Conservation (phyloP, 2,888 invertebrate species). For the Anagyrus pseudococci region DNA sequence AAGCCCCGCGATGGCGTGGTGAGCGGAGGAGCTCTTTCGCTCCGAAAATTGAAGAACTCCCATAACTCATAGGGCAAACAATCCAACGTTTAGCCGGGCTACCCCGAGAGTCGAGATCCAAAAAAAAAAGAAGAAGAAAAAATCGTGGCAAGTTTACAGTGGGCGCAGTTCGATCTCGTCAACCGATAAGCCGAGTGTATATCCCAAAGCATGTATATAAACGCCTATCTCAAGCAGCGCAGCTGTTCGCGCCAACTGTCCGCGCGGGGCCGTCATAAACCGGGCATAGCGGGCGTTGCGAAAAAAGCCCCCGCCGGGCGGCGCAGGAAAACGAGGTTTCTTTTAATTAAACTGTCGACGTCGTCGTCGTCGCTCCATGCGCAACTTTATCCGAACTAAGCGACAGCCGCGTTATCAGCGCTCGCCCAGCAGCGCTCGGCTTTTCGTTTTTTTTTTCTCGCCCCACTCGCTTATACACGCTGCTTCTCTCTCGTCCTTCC, state of each 20-base stretch:
- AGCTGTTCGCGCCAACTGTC: neutral
- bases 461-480: neutral
- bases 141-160: neutral
- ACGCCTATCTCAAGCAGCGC: neutral
- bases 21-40: too few species aligned
- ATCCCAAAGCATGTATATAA: neutral
- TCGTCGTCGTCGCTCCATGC: constrained; percentile 22
- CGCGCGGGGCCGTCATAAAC: too few species aligned
- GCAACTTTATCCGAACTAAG: constrained; percentile 47
- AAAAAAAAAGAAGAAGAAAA: neutral
- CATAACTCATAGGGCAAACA: neutral
- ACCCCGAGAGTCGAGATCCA: too few species aligned
- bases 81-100: neutral
- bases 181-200: neutral
- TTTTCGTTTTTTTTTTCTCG: neutral
- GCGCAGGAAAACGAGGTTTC: constrained; percentile 49
- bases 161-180: neutral
- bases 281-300: too few species aligned
- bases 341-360: constrained; percentile 59
- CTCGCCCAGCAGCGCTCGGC: constrained; percentile 48
- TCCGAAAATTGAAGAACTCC: neutral
- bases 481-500: neutral
- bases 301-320: neutral
- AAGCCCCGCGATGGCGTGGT: too few species aligned
- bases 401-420: constrained; percentile 59